A percentile compares a stretch with the other conserved stretches of the same genome.
Evolutionary conservation across 2,888 invertebrate genomes (phyloP).

Genomic region (Spicauda simplicius): DNA sequence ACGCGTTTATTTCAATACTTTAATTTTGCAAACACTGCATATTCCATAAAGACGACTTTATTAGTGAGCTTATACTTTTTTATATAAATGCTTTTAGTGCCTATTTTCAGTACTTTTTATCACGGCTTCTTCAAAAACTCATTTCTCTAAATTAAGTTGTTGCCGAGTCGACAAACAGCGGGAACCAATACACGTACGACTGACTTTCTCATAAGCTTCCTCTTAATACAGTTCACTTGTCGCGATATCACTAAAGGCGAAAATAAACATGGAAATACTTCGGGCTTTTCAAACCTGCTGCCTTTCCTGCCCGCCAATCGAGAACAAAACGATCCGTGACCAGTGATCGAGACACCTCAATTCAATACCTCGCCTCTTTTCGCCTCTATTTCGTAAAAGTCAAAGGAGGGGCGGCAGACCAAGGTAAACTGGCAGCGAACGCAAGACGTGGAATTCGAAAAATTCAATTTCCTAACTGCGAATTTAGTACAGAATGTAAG

Average conservation of each 20-base stretch:
- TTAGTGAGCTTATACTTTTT: no score
- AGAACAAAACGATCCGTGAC: conserved; percentile 57
- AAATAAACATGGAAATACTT: conserved; percentile 51
- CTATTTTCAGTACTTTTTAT: neutral
- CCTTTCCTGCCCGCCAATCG: conserved; percentile 50
- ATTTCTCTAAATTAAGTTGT: conserved; percentile 11
- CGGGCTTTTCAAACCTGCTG: conserved; percentile 43
- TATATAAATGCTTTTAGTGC: no score
- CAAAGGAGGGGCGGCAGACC: conserved; percentile 49
- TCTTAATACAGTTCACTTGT: conserved; percentile 28
- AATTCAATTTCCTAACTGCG: conserved; percentile 80
- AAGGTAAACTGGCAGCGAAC: conserved; percentile 51
- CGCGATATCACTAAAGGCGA: conserved; percentile 32
- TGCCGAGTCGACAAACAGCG: conserved; percentile 1
- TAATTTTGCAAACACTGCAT: no score
- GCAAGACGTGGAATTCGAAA: conserved; percentile 73
- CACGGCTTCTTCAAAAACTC: neutral
- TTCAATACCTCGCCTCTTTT: conserved; percentile 4
- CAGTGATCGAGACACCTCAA: conserved; percentile 13
- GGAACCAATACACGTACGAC: conserved; percentile 12
- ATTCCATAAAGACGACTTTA: no score
- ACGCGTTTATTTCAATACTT: no score
- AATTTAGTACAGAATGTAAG: conserved; percentile 76
- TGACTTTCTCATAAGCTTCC: conserved; percentile 24
- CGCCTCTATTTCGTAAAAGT: conserved; percentile 24